Conservation (phyloP, 2,113 vertebrate genomes). For the Collichthys lucidus region DNA sequence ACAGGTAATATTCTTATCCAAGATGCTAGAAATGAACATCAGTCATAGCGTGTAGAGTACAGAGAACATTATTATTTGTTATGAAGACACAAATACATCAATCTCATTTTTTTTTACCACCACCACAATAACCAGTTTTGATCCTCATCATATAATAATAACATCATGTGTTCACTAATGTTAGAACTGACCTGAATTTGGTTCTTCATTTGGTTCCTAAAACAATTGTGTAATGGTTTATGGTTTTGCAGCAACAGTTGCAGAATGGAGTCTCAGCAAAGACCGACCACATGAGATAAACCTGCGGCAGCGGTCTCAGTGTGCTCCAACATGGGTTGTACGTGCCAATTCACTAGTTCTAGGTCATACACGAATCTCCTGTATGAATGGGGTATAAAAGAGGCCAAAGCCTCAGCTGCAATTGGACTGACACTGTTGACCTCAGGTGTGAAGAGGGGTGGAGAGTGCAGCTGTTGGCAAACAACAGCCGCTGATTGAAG, state of each 20-base stretch:
- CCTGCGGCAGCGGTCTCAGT: neutral
- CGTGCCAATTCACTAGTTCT: neutral
- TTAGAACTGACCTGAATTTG: neutral
- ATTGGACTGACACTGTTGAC: slow-evolving; percentile 61
- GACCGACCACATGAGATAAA: neutral
- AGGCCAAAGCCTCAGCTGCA: slow-evolving; percentile 24
- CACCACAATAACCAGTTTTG: neutral
- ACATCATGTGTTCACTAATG: too few relatives aligned
- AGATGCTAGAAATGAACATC: neutral
- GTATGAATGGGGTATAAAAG: slow-evolving; percentile 30
- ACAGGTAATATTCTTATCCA: neutral
- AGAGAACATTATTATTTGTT: neutral
- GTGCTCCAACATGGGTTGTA: slow-evolving; percentile 28
- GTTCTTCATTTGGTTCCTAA: neutral
- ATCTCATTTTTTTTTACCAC: neutral
- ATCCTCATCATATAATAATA: neutral
- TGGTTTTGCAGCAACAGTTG: neutral
- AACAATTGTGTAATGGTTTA: neutral
- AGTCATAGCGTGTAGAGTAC: neutral
- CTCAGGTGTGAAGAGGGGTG: slow-evolving; percentile 34
- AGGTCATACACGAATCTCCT: slow-evolving; percentile 5
- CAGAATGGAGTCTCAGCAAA: neutral
- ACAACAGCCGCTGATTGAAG: slow-evolving; percentile 71
- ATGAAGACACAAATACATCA: neutral
- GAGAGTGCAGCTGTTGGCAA: slow-evolving; percentile 57